These are phyloP conservation scores for Bruchidius siliquastri DNA, from an alignment of 2,888 invertebrate species.

Conservation along the genomic window DNA sequence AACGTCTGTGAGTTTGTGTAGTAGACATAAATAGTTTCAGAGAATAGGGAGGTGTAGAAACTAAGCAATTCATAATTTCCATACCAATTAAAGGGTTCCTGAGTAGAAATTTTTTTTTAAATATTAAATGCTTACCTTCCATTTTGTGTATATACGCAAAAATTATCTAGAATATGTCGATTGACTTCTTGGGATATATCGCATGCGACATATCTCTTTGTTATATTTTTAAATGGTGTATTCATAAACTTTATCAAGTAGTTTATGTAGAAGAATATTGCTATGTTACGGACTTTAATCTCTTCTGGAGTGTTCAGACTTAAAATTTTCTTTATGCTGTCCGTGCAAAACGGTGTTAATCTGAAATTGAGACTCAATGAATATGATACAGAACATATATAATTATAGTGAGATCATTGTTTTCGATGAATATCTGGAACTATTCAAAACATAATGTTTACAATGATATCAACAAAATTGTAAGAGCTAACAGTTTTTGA, in stretches of 20 bases:
- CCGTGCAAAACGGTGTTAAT: constrained; percentile 24
- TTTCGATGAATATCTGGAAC: too few species aligned
- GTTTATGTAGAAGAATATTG: constrained; percentile 39
- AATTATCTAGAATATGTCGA: constrained; percentile 36
- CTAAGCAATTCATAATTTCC: neutral
- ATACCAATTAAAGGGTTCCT: too few species aligned
- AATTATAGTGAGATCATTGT: too few species aligned
- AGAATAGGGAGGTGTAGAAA: too few species aligned
- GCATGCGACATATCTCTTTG: constrained; percentile 34
- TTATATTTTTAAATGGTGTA: constrained; percentile 30
- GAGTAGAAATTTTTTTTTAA: too few species aligned
- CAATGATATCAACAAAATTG: too few species aligned
- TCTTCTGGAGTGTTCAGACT: constrained; percentile 15
- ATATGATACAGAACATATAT: too few species aligned
- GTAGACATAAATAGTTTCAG: too few species aligned
- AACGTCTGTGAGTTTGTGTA: too few species aligned
- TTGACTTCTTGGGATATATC: constrained; percentile 34
- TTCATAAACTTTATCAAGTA: constrained; percentile 36
- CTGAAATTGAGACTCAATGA: constrained; percentile 20
- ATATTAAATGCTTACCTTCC: constrained; percentile 26
- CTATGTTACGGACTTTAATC: constrained; percentile 27
- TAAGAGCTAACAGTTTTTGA: too few species aligned
- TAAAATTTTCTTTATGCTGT: constrained; percentile 25
- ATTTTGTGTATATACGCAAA: constrained; percentile 25
- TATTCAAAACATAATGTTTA: too few species aligned